Percentiles rank a stretch among this genome's conserved stretches.
Conservation (phyloP, 2,888 invertebrate genomes). For the Monochamus alternatus region DNA sequence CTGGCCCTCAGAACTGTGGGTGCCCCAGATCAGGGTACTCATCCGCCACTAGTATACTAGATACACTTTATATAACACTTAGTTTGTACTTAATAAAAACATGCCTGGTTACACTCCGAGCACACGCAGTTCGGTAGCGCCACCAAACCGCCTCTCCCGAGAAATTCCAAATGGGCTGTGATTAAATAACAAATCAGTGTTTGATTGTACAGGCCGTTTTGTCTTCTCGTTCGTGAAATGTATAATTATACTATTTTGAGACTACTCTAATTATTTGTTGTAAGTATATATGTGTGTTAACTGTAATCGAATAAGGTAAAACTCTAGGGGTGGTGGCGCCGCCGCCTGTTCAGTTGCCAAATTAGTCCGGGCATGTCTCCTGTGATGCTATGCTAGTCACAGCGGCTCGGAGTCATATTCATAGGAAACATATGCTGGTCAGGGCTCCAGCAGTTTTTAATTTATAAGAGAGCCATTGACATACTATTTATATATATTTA, state of each 20-base stretch:
- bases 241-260: slow-evolving; percentile 68
- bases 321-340: slow-evolving; percentile 57
- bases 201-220: slow-evolving; percentile 81
- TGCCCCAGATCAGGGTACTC: slow-evolving; percentile 63
- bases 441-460: slow-evolving; percentile 55
- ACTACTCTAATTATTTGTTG: slow-evolving; percentile 66
- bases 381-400: slow-evolving; percentile 68
- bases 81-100: slow-evolving; percentile 56
- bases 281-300: slow-evolving; percentile 62
- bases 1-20: slow-evolving; percentile 68
- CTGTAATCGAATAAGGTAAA: slow-evolving; percentile 59
- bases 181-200: slow-evolving; percentile 79
- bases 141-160: slow-evolving; percentile 68
- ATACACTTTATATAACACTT: slow-evolving; percentile 51
- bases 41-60: slow-evolving; percentile 66
- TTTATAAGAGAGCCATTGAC: slow-evolving; percentile 65
- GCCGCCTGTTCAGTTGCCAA: slow-evolving; percentile 65
- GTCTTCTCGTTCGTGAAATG: slow-evolving; percentile 73
- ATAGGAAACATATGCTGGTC: slow-evolving; percentile 44
- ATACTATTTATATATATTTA: slow-evolving; percentile 65
- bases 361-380: slow-evolving; percentile 65
- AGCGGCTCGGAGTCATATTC: slow-evolving; percentile 59
- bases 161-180: slow-evolving; percentile 89
- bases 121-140: slow-evolving; percentile 60
- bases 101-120: slow-evolving; percentile 61